phyloP scores from a whole-genome alignment of 1,140 invertebrate genomes.

The Megalonaias nervosa region DNA sequence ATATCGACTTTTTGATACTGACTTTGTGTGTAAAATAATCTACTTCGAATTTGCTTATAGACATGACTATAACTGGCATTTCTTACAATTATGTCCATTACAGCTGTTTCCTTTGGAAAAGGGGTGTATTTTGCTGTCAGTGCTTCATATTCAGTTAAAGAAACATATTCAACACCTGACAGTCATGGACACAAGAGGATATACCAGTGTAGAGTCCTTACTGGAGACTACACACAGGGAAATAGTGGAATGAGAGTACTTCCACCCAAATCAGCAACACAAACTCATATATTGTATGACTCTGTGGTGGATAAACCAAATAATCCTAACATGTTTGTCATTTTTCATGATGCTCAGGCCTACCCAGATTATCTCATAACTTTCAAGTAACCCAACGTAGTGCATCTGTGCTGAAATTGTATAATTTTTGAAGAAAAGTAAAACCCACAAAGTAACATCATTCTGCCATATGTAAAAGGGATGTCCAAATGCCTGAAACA shows the following conservation, averaged over 20 bases:
- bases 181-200: conserved; percentile 26
- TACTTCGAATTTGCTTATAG: too few relatives aligned
- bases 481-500: too few relatives aligned
- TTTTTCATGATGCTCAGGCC: conserved; percentile 53
- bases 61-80: too few relatives aligned
- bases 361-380: conserved; percentile 55
- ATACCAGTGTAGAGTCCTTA: conserved; percentile 39
- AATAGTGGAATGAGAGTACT: conserved; percentile 21
- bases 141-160: conserved; percentile 31
- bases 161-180: conserved; percentile 35
- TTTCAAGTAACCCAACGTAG: neutral
- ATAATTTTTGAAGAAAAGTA: too few relatives aligned
- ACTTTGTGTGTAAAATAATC: too few relatives aligned
- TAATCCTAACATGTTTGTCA: conserved; percentile 45
- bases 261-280: conserved; percentile 20
- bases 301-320: conserved; percentile 40
- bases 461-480: too few relatives aligned
- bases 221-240: conserved; percentile 37
- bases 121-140: conserved; percentile 48
- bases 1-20: too few relatives aligned
- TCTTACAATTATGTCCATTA: neutral
- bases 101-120: conserved; percentile 35
- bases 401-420: too few relatives aligned
- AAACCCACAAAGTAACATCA: too few relatives aligned
- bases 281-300: conserved; percentile 34